A percentile compares a stretch with the other conserved stretches of the same genome.
Conservation (phyloP, 2,113 vertebrate species). For the Propithecus coquereli region DNA sequence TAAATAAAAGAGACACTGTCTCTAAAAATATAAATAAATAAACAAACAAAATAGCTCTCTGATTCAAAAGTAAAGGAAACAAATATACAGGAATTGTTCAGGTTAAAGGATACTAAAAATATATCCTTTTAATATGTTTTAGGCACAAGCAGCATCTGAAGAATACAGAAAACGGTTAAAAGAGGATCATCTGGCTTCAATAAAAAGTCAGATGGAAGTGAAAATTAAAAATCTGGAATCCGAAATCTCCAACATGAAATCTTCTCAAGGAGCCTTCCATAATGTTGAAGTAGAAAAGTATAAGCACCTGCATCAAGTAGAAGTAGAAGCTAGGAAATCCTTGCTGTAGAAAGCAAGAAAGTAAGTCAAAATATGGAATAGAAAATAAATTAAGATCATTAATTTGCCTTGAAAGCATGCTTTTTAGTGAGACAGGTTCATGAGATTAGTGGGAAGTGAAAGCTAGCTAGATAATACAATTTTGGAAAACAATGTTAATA, state of each 20-base stretch:
- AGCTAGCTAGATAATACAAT: background rate
- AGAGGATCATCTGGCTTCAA: constrained; percentile 83
- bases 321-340: constrained; percentile 84
- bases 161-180: constrained; percentile 90
- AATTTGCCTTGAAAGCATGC: background rate
- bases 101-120: background rate
- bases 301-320: constrained; percentile 86
- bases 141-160: constrained; percentile 92
- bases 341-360: constrained; percentile 88
- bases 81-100: background rate
- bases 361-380: constrained; percentile 75
- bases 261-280: constrained; percentile 16
- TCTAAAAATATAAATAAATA: too few species aligned
- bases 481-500: background rate
- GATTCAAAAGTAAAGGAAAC: background rate
- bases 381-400: background rate
- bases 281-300: too few species aligned
- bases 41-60: background rate
- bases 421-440: background rate
- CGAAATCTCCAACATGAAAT: constrained; percentile 84
- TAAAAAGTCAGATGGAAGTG: constrained; percentile 87
- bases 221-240: constrained; percentile 88
- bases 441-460: background rate
- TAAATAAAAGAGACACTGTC: background rate
- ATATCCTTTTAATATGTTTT: constrained; percentile 9